A percentile compares a stretch with the other conserved stretches of the same genome.
Conservation (phyloP, 2,888 invertebrate species). For the Dyspetes luteomarginatus region DNA sequence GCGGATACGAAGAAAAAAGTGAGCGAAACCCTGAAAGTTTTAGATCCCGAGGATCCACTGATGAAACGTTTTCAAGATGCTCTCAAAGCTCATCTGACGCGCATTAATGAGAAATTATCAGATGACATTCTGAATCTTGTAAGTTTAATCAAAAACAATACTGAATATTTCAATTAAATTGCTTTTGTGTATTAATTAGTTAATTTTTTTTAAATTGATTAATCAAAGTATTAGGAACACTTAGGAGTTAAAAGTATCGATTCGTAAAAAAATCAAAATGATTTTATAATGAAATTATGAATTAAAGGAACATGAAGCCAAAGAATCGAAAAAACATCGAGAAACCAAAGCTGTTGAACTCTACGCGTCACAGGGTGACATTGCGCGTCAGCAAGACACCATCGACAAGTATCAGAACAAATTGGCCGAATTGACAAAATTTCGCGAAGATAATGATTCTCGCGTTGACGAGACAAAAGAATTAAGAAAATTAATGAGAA, state of each 20-base stretch:
- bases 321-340: slow-evolving; percentile 84
- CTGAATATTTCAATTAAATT: slow-evolving; percentile 11
- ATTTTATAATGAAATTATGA: slow-evolving; percentile 36
- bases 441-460: slow-evolving; percentile 85
- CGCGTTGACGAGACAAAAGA: slow-evolving; percentile 84
- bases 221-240: too few species aligned
- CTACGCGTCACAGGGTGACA: slow-evolving; percentile 87
- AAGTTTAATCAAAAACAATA: slow-evolving; percentile 69
- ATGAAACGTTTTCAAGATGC: slow-evolving; percentile 90
- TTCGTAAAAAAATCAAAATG: background rate
- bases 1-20: slow-evolving; percentile 18
- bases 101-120: slow-evolving; percentile 87
- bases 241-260: too few species aligned
- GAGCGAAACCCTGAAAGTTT: slow-evolving; percentile 81
- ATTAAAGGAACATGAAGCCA: slow-evolving; percentile 83
- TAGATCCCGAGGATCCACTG: slow-evolving; percentile 90
- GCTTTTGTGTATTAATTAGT: slow-evolving; percentile 9
- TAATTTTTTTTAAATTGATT: slow-evolving; percentile 12
- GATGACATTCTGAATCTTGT: slow-evolving; percentile 89
- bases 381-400: slow-evolving; percentile 84
- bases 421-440: slow-evolving; percentile 84
- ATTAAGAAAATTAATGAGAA: slow-evolving; percentile 83
- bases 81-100: slow-evolving; percentile 87
- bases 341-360: slow-evolving; percentile 86
- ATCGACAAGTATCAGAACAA: slow-evolving; percentile 86